A percentile compares a stretch with the other conserved stretches of the same genome.
Evolutionary conservation across 2,888 invertebrate species (phyloP).

Genomic region (Apodemia duryi): DNA sequence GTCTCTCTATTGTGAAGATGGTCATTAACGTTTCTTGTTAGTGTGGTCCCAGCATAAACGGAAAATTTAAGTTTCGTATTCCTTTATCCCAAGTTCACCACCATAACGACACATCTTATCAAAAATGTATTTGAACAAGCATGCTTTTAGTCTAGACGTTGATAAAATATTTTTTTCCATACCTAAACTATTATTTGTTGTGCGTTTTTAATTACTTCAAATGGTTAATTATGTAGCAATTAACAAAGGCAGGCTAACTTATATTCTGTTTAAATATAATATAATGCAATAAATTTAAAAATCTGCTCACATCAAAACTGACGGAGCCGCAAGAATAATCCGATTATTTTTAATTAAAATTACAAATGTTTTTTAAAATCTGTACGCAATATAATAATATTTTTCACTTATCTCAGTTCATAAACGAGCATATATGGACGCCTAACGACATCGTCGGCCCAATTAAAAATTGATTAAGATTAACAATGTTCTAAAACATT

Average conservation of each 20-base stretch:
- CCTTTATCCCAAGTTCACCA: no score
- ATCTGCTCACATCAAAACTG: not conserved
- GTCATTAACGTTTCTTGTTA: no score
- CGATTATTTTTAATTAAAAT: not conserved
- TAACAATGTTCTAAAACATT: not conserved
- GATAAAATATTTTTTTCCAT: not conserved
- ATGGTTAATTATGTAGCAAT: constrained; percentile 3
- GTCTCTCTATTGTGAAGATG: no score
- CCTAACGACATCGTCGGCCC: not conserved
- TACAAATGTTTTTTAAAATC: no score
- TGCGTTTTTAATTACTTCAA: not conserved
- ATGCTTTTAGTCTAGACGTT: not conserved
- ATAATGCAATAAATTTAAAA: constrained; percentile 1
- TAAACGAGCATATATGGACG: not conserved
- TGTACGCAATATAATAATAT: not conserved
- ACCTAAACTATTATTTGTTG: not conserved
- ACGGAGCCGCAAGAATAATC: constrained; percentile 1
- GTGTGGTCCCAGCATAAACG: no score
- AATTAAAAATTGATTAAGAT: not conserved
- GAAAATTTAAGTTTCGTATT: no score
- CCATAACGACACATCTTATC: no score
- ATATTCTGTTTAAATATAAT: not conserved
- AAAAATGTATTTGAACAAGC: no score
- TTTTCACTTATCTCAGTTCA: not conserved
- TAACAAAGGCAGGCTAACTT: not conserved